A percentile compares a stretch with the other conserved stretches of the same genome.
These are phyloP conservation scores for Temnothorax nylanderi DNA, from an alignment of 1,140 invertebrate genomes.

Conservation along the genomic window DNA sequence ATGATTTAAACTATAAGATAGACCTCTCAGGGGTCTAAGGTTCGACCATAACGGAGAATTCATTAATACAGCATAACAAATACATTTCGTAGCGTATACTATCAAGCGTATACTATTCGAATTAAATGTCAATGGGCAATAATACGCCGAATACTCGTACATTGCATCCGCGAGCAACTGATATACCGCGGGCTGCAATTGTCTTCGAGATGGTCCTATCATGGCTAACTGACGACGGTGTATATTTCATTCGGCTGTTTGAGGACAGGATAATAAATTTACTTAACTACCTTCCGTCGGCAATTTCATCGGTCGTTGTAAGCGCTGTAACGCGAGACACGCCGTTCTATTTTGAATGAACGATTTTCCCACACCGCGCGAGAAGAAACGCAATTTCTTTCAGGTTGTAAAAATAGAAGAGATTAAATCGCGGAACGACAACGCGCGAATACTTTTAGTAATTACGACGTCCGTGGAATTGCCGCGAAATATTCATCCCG, in stretches of 20 bases:
- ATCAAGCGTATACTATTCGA: neutral
- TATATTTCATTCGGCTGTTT: constrained; percentile 61
- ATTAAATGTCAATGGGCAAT: neutral
- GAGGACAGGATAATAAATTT: constrained; percentile 61
- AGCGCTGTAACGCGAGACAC: constrained; percentile 57
- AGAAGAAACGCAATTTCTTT: constrained; percentile 24
- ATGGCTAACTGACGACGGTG: constrained; percentile 41
- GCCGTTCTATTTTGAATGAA: neutral
- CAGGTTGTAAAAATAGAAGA: constrained; percentile 22
- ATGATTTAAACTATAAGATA: neutral
- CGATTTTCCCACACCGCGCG: neutral
- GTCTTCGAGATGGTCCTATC: constrained; percentile 49
- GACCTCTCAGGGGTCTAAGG: neutral
- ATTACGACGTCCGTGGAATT: neutral
- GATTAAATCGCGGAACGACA: constrained; percentile 26
- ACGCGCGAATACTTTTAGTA: neutral
- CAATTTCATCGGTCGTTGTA: constrained; percentile 43
- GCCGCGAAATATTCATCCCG: neutral
- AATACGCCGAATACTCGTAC: neutral
- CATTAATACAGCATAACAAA: neutral
- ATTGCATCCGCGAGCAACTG: neutral
- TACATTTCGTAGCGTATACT: neutral
- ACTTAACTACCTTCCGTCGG: constrained; percentile 59
- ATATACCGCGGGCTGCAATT: neutral
- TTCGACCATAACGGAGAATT: neutral